Percentiles rank a stretch among this genome's conserved stretches.
Conservation (phyloP, 2,797 vertebrate genomes). For the Helostoma temminkii region DNA sequence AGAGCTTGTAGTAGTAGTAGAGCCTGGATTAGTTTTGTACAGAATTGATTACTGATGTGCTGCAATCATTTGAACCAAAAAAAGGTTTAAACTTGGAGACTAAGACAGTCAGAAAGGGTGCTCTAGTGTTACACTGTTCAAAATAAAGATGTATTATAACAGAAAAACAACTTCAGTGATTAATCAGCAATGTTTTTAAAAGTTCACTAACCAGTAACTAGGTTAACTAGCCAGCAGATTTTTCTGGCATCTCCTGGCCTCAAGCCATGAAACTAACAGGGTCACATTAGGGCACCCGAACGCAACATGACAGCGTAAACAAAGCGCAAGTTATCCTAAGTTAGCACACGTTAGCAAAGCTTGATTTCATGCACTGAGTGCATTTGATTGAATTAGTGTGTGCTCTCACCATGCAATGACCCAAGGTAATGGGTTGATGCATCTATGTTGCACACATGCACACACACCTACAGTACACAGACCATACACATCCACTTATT, state of each 20-base stretch:
- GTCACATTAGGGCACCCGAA: constrained; percentile 45
- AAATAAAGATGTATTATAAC: no score
- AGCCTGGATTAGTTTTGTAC: no score
- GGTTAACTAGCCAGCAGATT: constrained; percentile 5
- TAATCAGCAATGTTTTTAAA: constrained; percentile 10
- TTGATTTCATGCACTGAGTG: constrained; percentile 64
- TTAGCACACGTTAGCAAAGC: constrained; percentile 66
- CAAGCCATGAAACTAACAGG: constrained; percentile 41
- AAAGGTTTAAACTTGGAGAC: no score
- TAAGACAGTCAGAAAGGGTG: no score
- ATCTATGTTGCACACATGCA: constrained; percentile 40
- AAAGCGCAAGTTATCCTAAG: constrained; percentile 62
- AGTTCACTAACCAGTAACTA: constrained; percentile 26
- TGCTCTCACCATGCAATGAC: constrained; percentile 63
- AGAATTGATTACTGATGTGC: no score
- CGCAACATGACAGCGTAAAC: constrained; percentile 47
- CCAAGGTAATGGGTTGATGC: constrained; percentile 65
- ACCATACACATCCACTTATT: constrained; percentile 50
- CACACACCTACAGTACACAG: constrained; percentile 41
- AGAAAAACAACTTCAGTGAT: no score
- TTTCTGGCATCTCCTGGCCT: constrained; percentile 30
- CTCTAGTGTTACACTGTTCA: no score
- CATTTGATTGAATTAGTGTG: constrained; percentile 73
- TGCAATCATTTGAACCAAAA: no score
- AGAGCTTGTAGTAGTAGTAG: no score